A percentile compares a stretch with the other conserved stretches of the same genome.
Conservation (phyloP, 1,140 invertebrate genomes). For the Zaprionus ghesquierei region DNA sequence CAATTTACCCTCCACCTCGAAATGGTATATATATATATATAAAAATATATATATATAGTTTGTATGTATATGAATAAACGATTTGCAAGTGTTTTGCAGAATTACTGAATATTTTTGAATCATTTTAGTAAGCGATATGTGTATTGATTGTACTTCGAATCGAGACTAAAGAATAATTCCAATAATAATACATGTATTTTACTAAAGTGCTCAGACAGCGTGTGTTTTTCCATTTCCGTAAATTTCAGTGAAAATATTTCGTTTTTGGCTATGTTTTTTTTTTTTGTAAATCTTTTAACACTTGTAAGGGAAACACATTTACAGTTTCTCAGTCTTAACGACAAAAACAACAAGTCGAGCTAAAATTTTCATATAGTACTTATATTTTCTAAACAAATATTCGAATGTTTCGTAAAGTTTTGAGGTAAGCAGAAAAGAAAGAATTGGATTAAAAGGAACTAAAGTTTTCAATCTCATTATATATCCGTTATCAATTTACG, state of each 20-base stretch:
- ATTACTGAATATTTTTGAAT: constrained; percentile 74
- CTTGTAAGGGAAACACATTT: not conserved
- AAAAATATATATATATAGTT: constrained; percentile 36
- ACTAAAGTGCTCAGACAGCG: constrained; percentile 10
- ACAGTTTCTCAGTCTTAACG: not conserved
- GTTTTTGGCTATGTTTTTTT: not conserved
- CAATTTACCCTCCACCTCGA: constrained; percentile 28
- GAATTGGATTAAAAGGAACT: too few relatives aligned
- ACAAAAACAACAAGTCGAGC: constrained; percentile 1
- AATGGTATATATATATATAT: constrained; percentile 24
- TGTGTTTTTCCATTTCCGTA: not conserved
- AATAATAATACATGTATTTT: constrained; percentile 51
- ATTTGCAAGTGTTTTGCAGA: constrained; percentile 38
- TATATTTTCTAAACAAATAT: constrained; percentile 26
- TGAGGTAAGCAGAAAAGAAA: constrained; percentile 9
- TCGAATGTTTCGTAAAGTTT: constrained; percentile 16
- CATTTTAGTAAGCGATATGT: constrained; percentile 65
- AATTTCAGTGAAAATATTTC: not conserved
- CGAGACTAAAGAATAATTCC: constrained; percentile 71
- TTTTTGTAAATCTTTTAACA: not conserved
- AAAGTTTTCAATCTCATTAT: too few relatives aligned
- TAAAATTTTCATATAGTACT: not conserved
- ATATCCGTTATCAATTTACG: too few relatives aligned
- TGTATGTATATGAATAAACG: constrained; percentile 28
- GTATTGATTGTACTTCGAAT: constrained; percentile 69